These are phyloP conservation scores for Aquatica leii DNA, from an alignment of 2,888 invertebrate species.

Conservation along the genomic window DNA sequence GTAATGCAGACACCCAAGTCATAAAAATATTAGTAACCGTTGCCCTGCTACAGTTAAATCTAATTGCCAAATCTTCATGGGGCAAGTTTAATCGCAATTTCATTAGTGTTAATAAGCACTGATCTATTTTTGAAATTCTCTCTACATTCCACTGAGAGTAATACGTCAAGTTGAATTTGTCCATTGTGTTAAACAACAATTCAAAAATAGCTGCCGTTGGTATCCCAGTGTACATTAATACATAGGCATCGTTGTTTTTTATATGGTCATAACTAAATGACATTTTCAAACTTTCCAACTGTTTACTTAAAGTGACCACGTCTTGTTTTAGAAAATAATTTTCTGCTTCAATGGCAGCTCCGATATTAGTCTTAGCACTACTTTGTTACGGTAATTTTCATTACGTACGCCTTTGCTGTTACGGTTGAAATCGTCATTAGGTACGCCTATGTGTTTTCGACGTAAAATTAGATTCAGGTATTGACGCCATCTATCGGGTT, in stretches of 20 bases:
- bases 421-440: too few relatives aligned
- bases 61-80: conserved; percentile 37
- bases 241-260: conserved; percentile 30
- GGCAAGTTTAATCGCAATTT: conserved; percentile 39
- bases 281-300: conserved; percentile 25
- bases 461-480: too few relatives aligned
- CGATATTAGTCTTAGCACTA: too few relatives aligned
- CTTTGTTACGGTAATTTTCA: too few relatives aligned
- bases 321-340: conserved; percentile 1
- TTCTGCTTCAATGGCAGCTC: background rate
- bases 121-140: conserved; percentile 30
- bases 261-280: conserved; percentile 36
- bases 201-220: conserved; percentile 21
- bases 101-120: conserved; percentile 37
- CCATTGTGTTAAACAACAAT: background rate
- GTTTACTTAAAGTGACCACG: background rate
- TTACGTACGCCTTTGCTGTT: too few relatives aligned
- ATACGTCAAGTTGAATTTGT: conserved; percentile 27
- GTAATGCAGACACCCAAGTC: conserved; percentile 25
- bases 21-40: conserved; percentile 27
- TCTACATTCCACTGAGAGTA: conserved; percentile 32
- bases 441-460: too few relatives aligned
- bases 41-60: conserved; percentile 31
- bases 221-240: conserved; percentile 35
- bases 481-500: too few relatives aligned